Base-by-base conservation (phyloP, 2,888 invertebrate species). In the Germaria angustata region DNA sequence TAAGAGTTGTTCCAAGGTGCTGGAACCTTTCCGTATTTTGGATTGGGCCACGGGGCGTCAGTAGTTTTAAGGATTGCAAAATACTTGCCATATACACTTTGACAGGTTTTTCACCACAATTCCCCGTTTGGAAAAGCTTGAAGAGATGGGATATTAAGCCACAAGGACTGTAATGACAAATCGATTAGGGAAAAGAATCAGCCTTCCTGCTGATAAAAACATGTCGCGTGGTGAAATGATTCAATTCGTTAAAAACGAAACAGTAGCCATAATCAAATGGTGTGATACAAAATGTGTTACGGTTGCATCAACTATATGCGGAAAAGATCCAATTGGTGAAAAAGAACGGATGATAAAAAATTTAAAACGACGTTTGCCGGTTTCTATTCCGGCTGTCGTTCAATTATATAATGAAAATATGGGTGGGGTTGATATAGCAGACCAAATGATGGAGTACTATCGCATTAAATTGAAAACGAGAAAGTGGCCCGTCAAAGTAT, bases 1-100 rank as follows among this genome's bases (percentile, higher is more conserved):
- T 88, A 87, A 61, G 86, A 86, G 84, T 77, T 87, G 1, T 44
- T 61, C 7, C 61, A 61, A 44, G 61, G 61, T 11, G 44, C 44
- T 61, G 84, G 81, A 5, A 49, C 22, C 0, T 78, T 79, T 44
- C 66, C 72, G n/a, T 84, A 84, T 51, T 73, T 63, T 55, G 80
- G 80, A n/a, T 71, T 86, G 24, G 84, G 84, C 2, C 68, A 86
- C 22, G 84, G 84, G 20, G 80, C 84, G 41, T 84, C 85, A 20
- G 79, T 84, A 34, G 82, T 85, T 39, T 59, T 85, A 53, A 44
- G n/a, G n/a, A n/a, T n/a, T n/a, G n/a, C n/a, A n/a, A n/a, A n/a
- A n/a, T n/a, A n/a, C n/a, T n/a, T n/a, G n/a, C n/a, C n/a, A n/a
- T n/a, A n/a, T n/a, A n/a, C n/a, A n/a, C n/a, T n/a, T n/a, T n/a